Percentiles rank a stretch among this genome's conserved stretches.
phyloP scores from a whole-genome alignment of 2,797 vertebrate species.

The Myotis myotis region DNA sequence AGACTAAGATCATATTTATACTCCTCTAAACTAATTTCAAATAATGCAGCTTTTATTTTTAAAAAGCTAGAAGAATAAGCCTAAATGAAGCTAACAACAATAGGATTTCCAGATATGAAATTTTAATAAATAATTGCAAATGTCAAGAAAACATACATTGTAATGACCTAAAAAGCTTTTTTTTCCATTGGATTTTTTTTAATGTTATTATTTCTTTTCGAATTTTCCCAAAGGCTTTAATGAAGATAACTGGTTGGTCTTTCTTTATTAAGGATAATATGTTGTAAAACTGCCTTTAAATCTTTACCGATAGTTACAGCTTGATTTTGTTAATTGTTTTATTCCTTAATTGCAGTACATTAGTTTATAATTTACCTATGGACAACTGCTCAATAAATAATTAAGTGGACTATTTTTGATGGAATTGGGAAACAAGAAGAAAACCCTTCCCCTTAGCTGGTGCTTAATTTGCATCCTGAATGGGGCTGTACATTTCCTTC shows the following conservation, averaged over 20 bases:
- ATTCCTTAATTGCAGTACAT: neutral
- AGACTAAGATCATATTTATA: neutral
- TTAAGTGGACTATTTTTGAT: neutral
- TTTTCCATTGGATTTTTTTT: neutral
- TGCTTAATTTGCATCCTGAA: fast-evolving
- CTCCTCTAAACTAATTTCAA: neutral
- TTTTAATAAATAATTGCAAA: neutral
- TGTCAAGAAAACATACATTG: neutral
- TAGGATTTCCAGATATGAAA: neutral
- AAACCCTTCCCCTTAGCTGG: fast-evolving
- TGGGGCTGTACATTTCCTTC: fast-evolving
- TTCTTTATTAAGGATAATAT: neutral
- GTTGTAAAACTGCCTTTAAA: neutral
- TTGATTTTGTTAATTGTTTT: neutral
- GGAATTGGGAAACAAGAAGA: neutral
- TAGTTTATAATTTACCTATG: neutral
- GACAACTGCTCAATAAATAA: neutral
- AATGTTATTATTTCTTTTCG: neutral
- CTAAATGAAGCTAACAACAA: neutral
- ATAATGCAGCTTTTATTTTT: neutral
- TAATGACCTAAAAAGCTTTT: neutral
- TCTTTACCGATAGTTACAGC: neutral
- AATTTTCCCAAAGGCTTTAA: neutral
- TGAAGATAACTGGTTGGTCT: neutral
- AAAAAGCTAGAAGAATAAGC: neutral